phyloP scores from a whole-genome alignment of 2,888 invertebrate species.

The Nemoura dubitans region DNA sequence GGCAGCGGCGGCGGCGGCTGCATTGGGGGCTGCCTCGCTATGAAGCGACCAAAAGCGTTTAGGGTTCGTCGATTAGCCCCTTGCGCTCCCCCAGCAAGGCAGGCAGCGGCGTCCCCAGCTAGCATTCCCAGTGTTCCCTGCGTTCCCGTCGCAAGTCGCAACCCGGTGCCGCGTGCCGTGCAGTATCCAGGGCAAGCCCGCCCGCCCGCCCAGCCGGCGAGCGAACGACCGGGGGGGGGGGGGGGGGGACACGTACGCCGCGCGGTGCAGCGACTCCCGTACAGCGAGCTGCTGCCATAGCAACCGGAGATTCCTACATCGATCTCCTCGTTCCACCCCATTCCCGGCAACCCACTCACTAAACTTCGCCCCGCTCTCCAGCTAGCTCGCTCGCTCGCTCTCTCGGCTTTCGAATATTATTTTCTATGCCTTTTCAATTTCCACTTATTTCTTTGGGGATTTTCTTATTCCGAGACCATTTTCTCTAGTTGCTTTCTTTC shows the following conservation, averaged over 20 bases:
- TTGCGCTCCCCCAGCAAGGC: background rate
- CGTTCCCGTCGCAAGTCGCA: no score
- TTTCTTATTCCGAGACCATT: background rate
- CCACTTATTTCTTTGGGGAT: slow-evolving; percentile 15
- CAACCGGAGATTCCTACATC: slow-evolving; percentile 49
- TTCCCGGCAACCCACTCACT: background rate
- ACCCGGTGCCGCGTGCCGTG: no score
- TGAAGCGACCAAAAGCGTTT: background rate
- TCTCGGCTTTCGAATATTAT: slow-evolving; percentile 61
- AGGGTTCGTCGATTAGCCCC: slow-evolving; percentile 3
- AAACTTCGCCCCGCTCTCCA: background rate
- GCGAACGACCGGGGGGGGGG: background rate
- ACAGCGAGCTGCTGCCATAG: slow-evolving; percentile 46
- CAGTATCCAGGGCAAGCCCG: background rate
- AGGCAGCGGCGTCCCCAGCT: no score
- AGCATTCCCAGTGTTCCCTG: no score
- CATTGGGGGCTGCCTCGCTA: background rate
- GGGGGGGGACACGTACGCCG: background rate
- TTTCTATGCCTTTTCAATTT: background rate
- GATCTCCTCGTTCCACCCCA: slow-evolving; percentile 43
- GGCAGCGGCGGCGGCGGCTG: background rate
- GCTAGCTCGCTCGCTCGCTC: slow-evolving; percentile 68
- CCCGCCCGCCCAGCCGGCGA: background rate
- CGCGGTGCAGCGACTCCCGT: slow-evolving; percentile 38
- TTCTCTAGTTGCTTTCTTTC: slow-evolving; percentile 34